These are phyloP conservation scores for Thecophora atra DNA, from an alignment of 2,888 invertebrate species.

Conservation along the genomic window DNA sequence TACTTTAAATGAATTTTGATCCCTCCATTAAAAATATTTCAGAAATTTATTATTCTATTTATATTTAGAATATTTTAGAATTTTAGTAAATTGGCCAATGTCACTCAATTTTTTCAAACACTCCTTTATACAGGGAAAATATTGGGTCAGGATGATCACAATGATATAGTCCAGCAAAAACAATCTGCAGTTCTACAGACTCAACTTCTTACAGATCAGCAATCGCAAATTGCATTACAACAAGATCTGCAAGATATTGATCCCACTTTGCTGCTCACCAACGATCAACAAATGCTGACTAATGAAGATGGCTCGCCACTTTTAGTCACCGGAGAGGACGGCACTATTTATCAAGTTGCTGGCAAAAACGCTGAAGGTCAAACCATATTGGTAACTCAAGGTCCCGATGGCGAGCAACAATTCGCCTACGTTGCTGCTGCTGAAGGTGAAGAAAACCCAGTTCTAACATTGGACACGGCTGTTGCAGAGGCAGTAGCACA, in stretches of 20 bases:
- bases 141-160: constrained; percentile 70
- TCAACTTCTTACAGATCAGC: constrained; percentile 52
- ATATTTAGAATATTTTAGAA: too few species aligned
- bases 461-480: constrained; percentile 65
- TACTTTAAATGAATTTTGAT: too few species aligned
- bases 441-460: constrained; percentile 70
- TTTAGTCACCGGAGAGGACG: constrained; percentile 84
- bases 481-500: constrained; percentile 65
- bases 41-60: too few species aligned
- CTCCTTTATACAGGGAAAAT: constrained; percentile 60
- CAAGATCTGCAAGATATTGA: constrained; percentile 53
- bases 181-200: constrained; percentile 51
- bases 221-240: constrained; percentile 48
- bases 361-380: constrained; percentile 84
- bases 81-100: too few species aligned
- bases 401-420: constrained; percentile 79
- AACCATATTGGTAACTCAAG: constrained; percentile 77
- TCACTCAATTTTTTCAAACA: too few species aligned
- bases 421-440: constrained; percentile 74
- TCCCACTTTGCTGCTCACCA: constrained; percentile 56
- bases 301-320: constrained; percentile 75
- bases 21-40: too few species aligned
- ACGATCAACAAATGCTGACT: constrained; percentile 63
- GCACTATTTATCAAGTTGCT: constrained; percentile 73
- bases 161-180: constrained; percentile 47